Evolutionary conservation across 2,888 invertebrate genomes (phyloP), one percentile per base, ranked within the genome.

Genomic region (Asteroscopus sphinx): DNA sequence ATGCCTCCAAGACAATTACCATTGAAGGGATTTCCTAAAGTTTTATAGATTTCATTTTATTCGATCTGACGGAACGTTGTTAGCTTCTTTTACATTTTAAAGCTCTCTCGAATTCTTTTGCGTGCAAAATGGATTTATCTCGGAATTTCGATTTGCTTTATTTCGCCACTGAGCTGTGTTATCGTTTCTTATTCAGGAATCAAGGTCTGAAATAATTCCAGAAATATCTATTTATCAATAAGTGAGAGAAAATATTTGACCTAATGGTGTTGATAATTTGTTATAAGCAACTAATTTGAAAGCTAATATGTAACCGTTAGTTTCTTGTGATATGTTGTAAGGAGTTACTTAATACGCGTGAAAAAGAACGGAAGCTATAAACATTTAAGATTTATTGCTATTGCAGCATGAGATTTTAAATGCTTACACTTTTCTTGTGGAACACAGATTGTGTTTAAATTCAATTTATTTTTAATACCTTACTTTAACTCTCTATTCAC

Each of bases 11-110:
- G 68, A 77, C 77, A 76, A 76, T 76, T 77, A 75, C 76, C 62
- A 77, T 77, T 72, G 73, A 72, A 57, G 46, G 66, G 75, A 77
- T 75, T 77, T 75, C 77, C 64, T 69, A 66, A 75, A 72, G 69
- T 76, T 77, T 76, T 72, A 75, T 69, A 69, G 76, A 77, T 77
- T 77, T 69, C 57, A 72, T 77, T 77, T 77, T 67, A 69, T 77
- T 65, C 67, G 73, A 72, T 75, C 60, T 71, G 75, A 58, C 66
- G 58, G 73, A 66, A 60, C 46, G 45, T 59, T 77, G 76, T 77
- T 75, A 72, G 47, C 60, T 75, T 53, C 66, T 63, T 61, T 77
- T 68, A 63, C 52, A 65, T 68, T 74, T 74, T 65, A 60, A 67
- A 77, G 53, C 52, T 60, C 35, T 44, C 54, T 65, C 60, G 72